Conservation (phyloP, 2,797 vertebrate genomes). For the Loris lydekkerianus region DNA sequence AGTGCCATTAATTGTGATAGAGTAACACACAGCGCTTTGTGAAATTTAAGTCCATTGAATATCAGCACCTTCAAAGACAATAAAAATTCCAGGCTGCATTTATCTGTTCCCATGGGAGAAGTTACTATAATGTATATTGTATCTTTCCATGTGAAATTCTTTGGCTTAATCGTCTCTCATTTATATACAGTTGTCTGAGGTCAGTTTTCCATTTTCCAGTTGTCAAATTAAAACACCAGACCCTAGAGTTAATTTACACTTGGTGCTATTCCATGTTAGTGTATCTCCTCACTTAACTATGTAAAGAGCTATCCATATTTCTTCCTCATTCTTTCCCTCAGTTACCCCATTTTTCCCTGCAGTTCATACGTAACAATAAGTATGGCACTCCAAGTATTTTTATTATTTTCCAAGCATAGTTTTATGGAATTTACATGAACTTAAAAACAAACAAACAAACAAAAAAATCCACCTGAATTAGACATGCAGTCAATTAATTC, state of each 20-base stretch:
- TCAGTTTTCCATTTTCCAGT: conserved; percentile 89
- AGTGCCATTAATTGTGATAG: conserved; percentile 89
- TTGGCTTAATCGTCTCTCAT: conserved; percentile 87
- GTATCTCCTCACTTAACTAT: conserved; percentile 86
- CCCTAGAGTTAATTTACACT: conserved; percentile 88
- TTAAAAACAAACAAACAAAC: neutral
- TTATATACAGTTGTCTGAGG: conserved; percentile 89
- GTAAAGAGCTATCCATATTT: conserved; percentile 85
- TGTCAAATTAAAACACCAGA: conserved; percentile 90
- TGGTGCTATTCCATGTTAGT: conserved; percentile 85
- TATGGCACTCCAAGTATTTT: conserved; percentile 13
- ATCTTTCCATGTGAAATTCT: conserved; percentile 91
- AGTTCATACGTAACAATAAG: neutral
- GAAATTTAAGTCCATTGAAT: conserved; percentile 87
- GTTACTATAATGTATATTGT: conserved; percentile 88
- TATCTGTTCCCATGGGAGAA: conserved; percentile 90
- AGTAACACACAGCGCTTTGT: conserved; percentile 87
- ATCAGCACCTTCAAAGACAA: conserved; percentile 91
- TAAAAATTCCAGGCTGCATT: conserved; percentile 88
- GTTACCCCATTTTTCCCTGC: conserved; percentile 16
- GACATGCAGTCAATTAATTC: neutral
- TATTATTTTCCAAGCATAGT: conserved; percentile 27
- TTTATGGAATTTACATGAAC: conserved; percentile 1
- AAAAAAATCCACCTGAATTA: conserved; percentile 9
- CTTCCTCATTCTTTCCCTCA: conserved; percentile 76